Percentiles rank a stretch among this genome's conserved stretches.
Conservation (phyloP, 2,797 vertebrate genomes). For the Australoheros facetus region DNA sequence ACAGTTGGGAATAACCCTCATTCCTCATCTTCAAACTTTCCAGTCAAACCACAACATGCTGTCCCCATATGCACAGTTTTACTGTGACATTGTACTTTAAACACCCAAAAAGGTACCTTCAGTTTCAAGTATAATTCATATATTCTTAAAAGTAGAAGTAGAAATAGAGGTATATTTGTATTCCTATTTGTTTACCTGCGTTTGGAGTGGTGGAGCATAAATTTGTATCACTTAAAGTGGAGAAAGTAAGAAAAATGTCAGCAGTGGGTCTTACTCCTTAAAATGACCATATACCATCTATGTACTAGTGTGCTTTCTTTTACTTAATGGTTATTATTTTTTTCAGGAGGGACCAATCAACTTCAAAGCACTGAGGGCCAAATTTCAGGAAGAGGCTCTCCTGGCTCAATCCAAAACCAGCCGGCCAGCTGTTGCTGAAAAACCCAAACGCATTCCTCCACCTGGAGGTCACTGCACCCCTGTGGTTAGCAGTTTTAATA, state of each 20-base stretch:
- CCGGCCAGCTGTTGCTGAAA: constrained; percentile 76
- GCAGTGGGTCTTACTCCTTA: neutral
- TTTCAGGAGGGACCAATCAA: constrained; percentile 80
- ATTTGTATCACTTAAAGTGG: neutral
- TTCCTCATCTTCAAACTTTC: too few species aligned
- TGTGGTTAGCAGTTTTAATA: constrained; percentile 32
- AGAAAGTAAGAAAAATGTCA: neutral
- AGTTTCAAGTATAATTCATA: neutral
- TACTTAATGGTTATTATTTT: neutral
- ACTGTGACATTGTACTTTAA: too few species aligned
- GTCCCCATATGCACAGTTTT: too few species aligned
- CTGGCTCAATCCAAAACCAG: constrained; percentile 55
- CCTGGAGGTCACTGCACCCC: constrained; percentile 51
- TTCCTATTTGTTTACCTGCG: neutral
- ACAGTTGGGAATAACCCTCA: neutral
- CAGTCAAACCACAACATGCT: too few species aligned
- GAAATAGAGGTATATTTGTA: neutral
- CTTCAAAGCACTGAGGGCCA: constrained; percentile 89
- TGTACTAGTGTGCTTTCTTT: neutral
- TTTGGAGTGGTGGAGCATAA: neutral
- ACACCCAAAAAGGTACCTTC: neutral
- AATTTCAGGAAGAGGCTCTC: constrained; percentile 86
- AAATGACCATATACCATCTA: accelerated
- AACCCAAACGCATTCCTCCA: constrained; percentile 73
- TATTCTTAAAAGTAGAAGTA: neutral